Evolutionary conservation across 2,113 vertebrate species (phyloP).

Genomic region (Kryptolebias marmoratus): DNA sequence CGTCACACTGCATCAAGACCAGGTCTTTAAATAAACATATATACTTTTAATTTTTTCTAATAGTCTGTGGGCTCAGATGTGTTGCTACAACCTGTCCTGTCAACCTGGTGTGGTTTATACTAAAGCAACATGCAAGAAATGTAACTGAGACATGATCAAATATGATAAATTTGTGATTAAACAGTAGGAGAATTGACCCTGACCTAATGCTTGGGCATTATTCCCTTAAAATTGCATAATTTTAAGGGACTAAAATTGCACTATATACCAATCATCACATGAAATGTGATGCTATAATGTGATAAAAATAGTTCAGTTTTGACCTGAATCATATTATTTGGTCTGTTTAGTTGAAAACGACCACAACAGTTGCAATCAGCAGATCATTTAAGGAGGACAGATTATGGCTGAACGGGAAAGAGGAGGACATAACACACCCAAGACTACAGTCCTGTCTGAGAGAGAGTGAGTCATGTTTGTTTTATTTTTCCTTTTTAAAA

Average conservation of each 20-base stretch:
- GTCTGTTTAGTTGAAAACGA: conserved; percentile 88
- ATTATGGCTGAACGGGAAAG: conserved; percentile 92
- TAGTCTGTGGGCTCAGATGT: no score
- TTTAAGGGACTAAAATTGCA: background rate
- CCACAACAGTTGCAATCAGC: conserved; percentile 87
- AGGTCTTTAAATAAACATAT: conserved; percentile 78
- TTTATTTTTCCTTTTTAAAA: background rate
- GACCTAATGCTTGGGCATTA: background rate
- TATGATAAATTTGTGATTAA: background rate
- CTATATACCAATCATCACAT: background rate
- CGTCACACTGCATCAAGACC: conserved; percentile 93
- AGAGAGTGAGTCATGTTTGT: conserved; percentile 82
- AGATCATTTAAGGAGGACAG: conserved; percentile 87
- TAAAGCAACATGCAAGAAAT: background rate
- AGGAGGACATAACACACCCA: conserved; percentile 85
- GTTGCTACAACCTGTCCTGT: no score
- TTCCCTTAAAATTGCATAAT: background rate
- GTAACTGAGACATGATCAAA: background rate
- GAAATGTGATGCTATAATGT: background rate
- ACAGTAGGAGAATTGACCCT: background rate
- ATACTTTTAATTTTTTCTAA: no score
- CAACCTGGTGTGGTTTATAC: no score
- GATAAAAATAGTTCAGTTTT: background rate
- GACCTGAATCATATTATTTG: background rate
- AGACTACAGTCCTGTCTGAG: conserved; percentile 90